Evolutionary conservation across 1,140 invertebrate genomes (phyloP), one percentile per base, ranked within the genome.

Genomic region (Bombus huntii): DNA sequence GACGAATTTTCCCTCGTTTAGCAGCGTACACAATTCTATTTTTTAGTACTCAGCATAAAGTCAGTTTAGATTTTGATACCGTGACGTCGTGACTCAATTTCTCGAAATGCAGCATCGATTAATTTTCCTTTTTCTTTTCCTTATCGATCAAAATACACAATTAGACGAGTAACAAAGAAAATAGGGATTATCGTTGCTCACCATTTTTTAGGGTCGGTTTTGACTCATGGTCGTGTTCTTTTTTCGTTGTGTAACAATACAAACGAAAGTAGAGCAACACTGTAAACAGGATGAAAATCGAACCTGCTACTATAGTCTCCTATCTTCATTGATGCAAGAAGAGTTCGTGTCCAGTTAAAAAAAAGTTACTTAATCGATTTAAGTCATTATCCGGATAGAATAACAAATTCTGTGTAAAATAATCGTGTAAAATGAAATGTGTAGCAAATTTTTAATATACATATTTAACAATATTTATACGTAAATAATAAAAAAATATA

Each of bases 31-130:
- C 87, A 89, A 90, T 91, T 88, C 88, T 85, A 91, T 93, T 93
- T 92, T 93, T 93, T 92, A 92, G 88, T 92, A 92, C 85, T 88
- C 86, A 81, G 91, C 93, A 78, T 65, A 92, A 93, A 91, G 92
- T 93, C 93, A 93, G 92, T 93, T 94, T 94, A 93, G 92, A 93
- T 93, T 94, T 94, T 94, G 93, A 93, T 93, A 94, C 93, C 92
- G 87, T 90, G 91, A 92, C 87, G 89, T 87, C 79, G 87, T 91
- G 87, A 92, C 90, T 92, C 87, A 87, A 90, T 90, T 90, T 88
- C 87, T 84, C 83, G 53, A 68, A 87, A 83, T 74, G 82, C 81
- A 80, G 81, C 81, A 39, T 84, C 73, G 78, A 84, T 87, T 83
- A 83, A 79, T 80, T 90, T 65, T 73, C 71, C 85, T 80, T 87